A percentile compares a stretch with the other conserved stretches of the same genome.
These are phyloP conservation scores for Ophiodon elongatus DNA, from an alignment of 2,113 vertebrate genomes.

Conservation along the genomic window DNA sequence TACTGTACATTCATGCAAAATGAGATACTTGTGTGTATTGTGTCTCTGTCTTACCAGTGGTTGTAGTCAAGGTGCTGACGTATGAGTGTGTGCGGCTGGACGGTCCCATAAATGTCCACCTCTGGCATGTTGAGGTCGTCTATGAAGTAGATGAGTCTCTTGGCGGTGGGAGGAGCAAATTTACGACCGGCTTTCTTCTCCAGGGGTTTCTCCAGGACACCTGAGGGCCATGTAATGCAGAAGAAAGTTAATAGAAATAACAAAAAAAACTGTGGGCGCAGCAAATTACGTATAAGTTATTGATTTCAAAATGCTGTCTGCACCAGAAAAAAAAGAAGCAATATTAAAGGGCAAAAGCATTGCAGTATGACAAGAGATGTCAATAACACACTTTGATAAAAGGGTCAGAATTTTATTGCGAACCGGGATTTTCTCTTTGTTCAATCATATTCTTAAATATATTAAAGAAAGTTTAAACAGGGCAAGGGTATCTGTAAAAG, in stretches of 20 bases:
- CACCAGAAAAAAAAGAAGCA: not conserved
- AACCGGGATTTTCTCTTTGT: not conserved
- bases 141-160: constrained; percentile 88
- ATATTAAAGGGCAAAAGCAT: constrained; percentile 8
- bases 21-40: not conserved
- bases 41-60: constrained; percentile 74
- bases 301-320: not conserved
- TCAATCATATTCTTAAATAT: not conserved
- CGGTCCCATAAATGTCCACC: constrained; percentile 84
- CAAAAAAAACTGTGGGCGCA: not conserved
- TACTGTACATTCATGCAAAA: not conserved
- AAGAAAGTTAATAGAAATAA: not conserved
- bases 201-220: constrained; percentile 85
- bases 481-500: no score
- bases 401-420: not conserved
- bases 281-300: not conserved
- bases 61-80: constrained; percentile 86
- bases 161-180: constrained; percentile 83
- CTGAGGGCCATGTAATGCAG: constrained; percentile 58
- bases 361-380: not conserved
- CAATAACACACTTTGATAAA: not conserved
- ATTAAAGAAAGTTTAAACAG: not conserved
- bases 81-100: constrained; percentile 86
- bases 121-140: constrained; percentile 88
- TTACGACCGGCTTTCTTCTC: constrained; percentile 88